Base-by-base conservation (phyloP, 2,888 invertebrate species). In the Spialia ferax region DNA sequence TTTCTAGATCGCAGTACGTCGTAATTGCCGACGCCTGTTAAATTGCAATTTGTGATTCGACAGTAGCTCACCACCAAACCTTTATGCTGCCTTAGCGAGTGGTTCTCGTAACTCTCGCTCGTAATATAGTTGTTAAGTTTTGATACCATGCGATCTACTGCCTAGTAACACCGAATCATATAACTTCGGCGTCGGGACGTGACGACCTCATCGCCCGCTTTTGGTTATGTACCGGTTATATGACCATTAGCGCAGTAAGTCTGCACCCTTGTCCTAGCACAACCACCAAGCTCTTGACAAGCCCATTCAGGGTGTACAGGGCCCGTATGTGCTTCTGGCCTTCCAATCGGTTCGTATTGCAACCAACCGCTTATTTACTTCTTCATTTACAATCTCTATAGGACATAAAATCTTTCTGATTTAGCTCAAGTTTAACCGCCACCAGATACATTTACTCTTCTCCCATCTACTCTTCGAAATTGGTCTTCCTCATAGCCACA, bases 121-220 rank as follows among this genome's bases (percentile, higher is more conserved):
- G 20, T 50, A 45, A 32, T 20, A 32, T 60, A 60, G 60, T 26
- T 61, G 48, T 61, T 32, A 61, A 59, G 59, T 45, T 59, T 59
- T 45, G 18, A 6, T 15, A 26, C 59, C 59, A 26, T 59, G 13
- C 8, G 15, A 59, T 26, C 42, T 59, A 26, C 45, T 15, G 15
- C 18, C 15, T 1, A 6, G n/a, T n/a, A 38, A 2, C 8, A 38
- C 10, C 4, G 13, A 11, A 2, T 38, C 3, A 8, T 13, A 13
- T n/a, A 38, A 38, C 3, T 7, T 1, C 63, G 63, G 63, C 63
- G 63, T 56, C 8, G 63, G 63, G 45, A 63, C 11, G 55, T 63
- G 55, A 63, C 45, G 63, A 63, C 32, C 56, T 32, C 63, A 56
- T 32, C 63, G 56, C 63, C 63, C 45, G 63, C 32, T 20, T 3